phyloP scores from a whole-genome alignment of 1,140 invertebrate genomes.

The Pogonomyrmex barbatus region DNA sequence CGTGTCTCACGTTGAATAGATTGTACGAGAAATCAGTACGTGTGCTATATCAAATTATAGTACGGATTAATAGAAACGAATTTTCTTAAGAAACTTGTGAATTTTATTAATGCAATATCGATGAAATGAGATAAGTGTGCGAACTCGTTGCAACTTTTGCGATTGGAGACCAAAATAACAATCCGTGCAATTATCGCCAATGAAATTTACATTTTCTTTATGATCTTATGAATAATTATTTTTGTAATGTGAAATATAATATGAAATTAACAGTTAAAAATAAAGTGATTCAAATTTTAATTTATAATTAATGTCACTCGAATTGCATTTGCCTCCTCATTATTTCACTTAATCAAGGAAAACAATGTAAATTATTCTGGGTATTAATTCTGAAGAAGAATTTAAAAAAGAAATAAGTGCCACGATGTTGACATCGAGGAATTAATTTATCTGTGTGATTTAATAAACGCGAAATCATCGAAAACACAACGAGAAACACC shows the following conservation, averaged over 20 bases:
- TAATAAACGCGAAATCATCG: not conserved
- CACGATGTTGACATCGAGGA: not conserved
- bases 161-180: not conserved
- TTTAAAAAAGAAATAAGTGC: not conserved
- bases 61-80: not conserved
- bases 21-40: constrained; percentile 23
- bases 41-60: not conserved
- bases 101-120: not conserved
- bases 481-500: not conserved
- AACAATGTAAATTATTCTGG: not conserved
- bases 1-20: constrained; percentile 47
- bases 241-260: not conserved
- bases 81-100: not conserved
- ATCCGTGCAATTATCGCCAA: not conserved
- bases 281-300: constrained; percentile 7
- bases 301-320: not conserved
- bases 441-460: not conserved
- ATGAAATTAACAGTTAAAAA: not conserved
- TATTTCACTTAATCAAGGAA: not conserved
- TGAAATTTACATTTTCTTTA: not conserved
- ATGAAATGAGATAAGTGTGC: not conserved
- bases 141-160: not conserved
- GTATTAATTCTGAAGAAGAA: not conserved
- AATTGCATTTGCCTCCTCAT: not conserved
- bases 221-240: not conserved